Evolutionary conservation across 37 sponge, comb jelly and placozoan genomes (phyloP).

Genomic region (Eunapius fragilis): DNA sequence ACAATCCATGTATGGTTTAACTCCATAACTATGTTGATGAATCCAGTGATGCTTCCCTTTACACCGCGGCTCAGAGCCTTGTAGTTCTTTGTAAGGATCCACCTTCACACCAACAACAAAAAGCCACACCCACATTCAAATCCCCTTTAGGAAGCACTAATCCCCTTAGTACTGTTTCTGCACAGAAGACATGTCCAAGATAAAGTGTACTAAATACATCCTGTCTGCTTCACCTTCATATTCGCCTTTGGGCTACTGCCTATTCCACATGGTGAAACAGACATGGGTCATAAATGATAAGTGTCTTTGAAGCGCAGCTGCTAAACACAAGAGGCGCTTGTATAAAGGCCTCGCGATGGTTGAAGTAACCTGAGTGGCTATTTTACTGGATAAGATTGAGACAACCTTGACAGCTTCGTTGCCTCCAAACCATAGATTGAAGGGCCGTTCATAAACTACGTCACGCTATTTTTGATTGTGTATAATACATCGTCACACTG

Average conservation of each 20-base stretch:
- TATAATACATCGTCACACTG: not conserved
- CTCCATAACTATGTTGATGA: constrained; percentile 96
- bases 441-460: not conserved
- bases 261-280: not conserved
- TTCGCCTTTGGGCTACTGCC: not conserved
- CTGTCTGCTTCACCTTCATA: not conserved
- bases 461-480: not conserved
- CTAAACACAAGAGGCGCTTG: not conserved
- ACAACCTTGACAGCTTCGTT: not conserved
- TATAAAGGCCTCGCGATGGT: not conserved
- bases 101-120: constrained; percentile 42
- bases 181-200: constrained; percentile 89
- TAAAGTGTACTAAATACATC: not conserved
- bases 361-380: not conserved
- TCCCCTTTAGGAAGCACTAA: not conserved
- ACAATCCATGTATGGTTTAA: constrained; percentile 91
- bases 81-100: constrained; percentile 98
- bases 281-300: not conserved
- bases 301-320: not conserved
- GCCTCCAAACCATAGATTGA: not conserved
- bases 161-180: constrained; percentile 95
- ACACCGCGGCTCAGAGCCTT: constrained; percentile 88
- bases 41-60: constrained; percentile 87
- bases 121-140: not conserved
- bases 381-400: not conserved